phyloP scores from a whole-genome alignment of 1,140 invertebrate genomes.

The Apis laboriosa region DNA sequence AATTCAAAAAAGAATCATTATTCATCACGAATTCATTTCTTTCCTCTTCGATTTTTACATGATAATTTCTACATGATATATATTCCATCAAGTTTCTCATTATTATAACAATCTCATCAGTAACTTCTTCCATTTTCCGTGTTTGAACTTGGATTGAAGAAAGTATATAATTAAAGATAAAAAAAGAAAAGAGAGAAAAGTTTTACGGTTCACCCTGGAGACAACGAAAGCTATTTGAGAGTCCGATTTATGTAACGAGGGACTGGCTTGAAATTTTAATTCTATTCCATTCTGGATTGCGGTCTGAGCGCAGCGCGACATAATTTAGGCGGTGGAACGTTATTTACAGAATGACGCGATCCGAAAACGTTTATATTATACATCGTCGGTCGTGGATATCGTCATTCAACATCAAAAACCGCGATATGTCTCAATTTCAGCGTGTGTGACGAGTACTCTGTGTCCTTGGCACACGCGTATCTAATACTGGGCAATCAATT shows the following conservation, averaged over 20 bases:
- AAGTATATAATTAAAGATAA: too few relatives aligned
- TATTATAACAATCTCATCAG: too few relatives aligned
- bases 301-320: background rate
- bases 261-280: slow-evolving; percentile 26
- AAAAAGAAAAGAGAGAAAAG: background rate
- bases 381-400: background rate
- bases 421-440: slow-evolving; percentile 14
- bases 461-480: background rate
- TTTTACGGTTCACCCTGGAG: background rate
- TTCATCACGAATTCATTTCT: too few relatives aligned
- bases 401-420: slow-evolving; percentile 21
- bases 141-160: background rate
- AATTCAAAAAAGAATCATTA: too few relatives aligned
- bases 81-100: too few relatives aligned
- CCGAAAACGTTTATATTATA: background rate
- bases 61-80: too few relatives aligned
- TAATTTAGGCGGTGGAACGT: slow-evolving; percentile 6
- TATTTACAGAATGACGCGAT: slow-evolving; percentile 14
- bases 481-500: slow-evolving; percentile 9
- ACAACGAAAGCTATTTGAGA: slow-evolving; percentile 14
- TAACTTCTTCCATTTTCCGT: too few relatives aligned
- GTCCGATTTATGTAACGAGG: slow-evolving; percentile 27
- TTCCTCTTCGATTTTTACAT: too few relatives aligned
- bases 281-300: background rate
- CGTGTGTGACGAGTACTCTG: background rate